Evolutionary conservation across 2,113 vertebrate species (phyloP).

Genomic region (Donacobius atricapilla): DNA sequence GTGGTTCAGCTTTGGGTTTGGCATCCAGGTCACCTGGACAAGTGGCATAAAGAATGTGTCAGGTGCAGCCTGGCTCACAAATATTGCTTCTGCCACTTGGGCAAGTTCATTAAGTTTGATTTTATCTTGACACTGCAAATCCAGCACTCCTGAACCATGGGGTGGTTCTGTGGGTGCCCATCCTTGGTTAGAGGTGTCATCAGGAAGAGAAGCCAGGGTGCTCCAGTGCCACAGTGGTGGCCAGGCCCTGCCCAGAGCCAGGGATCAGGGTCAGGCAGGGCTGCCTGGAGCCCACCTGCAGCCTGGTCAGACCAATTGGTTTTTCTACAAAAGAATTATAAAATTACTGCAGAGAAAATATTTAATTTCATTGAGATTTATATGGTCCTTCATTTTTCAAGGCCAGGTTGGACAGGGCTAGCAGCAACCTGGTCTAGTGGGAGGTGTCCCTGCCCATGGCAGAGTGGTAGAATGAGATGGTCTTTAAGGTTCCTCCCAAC

Average conservation of each 20-base stretch:
- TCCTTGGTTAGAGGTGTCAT: neutral
- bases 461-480: neutral
- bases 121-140: constrained; percentile 24
- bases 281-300: neutral
- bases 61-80: neutral
- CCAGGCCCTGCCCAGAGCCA: neutral
- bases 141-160: neutral
- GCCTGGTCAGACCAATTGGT: neutral
- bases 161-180: neutral
- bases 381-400: neutral
- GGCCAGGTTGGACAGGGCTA: neutral
- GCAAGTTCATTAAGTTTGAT: neutral
- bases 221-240: neutral
- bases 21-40: constrained; percentile 5
- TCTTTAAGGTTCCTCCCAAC: neutral
- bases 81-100: neutral
- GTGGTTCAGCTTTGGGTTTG: neutral
- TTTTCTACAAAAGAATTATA: neutral
- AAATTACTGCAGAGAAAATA: neutral
- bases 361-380: neutral
- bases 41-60: neutral
- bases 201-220: neutral
- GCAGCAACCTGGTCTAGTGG: neutral
- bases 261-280: neutral
- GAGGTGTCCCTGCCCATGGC: neutral